phyloP scores from a whole-genome alignment of 2,113 vertebrate species.

The Triplophysa tibetana region DNA sequence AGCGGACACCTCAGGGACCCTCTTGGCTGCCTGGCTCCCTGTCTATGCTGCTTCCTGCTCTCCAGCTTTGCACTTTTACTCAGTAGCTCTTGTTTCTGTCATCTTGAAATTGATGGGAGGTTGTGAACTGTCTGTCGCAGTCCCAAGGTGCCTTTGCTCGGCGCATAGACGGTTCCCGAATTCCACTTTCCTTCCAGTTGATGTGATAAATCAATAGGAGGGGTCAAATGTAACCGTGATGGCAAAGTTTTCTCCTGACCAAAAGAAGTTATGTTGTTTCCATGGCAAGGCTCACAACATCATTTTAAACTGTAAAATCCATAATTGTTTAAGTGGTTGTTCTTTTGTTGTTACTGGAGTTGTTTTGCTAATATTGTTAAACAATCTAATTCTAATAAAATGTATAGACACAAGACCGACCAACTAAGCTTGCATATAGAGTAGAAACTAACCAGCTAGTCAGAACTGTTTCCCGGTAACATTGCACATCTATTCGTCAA shows the following conservation, averaged over 20 bases:
- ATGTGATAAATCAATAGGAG: slow-evolving; percentile 76
- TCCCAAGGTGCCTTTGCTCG: slow-evolving; percentile 80
- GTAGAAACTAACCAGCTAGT: no score
- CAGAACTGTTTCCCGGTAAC: no score
- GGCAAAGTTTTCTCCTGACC: slow-evolving; percentile 58
- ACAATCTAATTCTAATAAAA: no score
- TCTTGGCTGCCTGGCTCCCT: slow-evolving; percentile 61
- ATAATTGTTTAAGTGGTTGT: no score
- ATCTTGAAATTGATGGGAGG: slow-evolving; percentile 76
- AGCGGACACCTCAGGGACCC: slow-evolving; percentile 65
- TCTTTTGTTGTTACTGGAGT: no score
- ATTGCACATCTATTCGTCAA: no score
- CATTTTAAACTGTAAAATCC: no score
- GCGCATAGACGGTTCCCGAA: slow-evolving; percentile 65
- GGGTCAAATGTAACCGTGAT: slow-evolving; percentile 71
- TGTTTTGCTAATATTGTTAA: no score
- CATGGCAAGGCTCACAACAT: slow-evolving; percentile 39
- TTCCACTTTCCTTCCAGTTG: slow-evolving; percentile 71
- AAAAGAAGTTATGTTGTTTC: slow-evolving; percentile 60
- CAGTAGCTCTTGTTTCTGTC: slow-evolving; percentile 71
- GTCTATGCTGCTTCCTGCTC: slow-evolving; percentile 34
- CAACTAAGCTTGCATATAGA: no score
- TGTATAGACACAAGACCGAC: no score
- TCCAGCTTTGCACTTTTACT: slow-evolving; percentile 61
- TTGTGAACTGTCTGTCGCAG: slow-evolving; percentile 69